Evolutionary conservation across 2,797 vertebrate genomes (phyloP).

Genomic region (Galagoides demidoff): DNA sequence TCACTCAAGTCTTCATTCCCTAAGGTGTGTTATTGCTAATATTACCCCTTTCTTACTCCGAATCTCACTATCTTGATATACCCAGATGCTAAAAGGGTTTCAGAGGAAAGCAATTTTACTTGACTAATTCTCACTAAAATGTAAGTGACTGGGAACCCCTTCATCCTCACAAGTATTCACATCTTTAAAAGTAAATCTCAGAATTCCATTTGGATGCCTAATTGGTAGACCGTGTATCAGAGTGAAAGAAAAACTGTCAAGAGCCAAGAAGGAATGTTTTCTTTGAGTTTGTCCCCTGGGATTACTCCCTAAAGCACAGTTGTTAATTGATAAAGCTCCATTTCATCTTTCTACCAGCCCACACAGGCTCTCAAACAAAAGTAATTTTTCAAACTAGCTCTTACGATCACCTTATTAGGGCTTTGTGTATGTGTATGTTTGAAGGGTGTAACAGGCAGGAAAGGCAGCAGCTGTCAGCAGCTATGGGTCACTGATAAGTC

Average conservation of each 20-base stretch:
- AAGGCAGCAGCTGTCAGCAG: neutral
- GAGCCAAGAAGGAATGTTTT: neutral
- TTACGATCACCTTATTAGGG: neutral
- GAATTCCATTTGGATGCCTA: neutral
- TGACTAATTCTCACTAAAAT: slow-evolving; percentile 56
- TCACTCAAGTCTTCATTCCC: neutral
- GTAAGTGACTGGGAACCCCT: neutral
- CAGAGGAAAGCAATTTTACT: neutral
- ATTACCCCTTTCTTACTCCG: neutral
- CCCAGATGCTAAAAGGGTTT: neutral
- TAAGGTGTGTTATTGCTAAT: neutral
- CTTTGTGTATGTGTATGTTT: neutral
- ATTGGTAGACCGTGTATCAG: neutral
- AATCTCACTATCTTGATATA: neutral
- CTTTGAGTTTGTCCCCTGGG: neutral
- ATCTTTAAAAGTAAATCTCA: slow-evolving; percentile 41
- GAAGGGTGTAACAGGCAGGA: neutral
- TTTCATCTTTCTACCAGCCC: slow-evolving; percentile 4
- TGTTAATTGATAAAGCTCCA: slow-evolving; percentile 24
- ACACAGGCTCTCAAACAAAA: neutral
- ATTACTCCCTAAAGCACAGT: slow-evolving; percentile 42
- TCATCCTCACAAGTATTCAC: neutral
- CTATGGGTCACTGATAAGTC: slow-evolving; percentile 15
- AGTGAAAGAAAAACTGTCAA: slow-evolving; percentile 43
- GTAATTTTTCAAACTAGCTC: slow-evolving; percentile 14